A percentile compares a stretch with the other conserved stretches of the same genome.
Conservation (phyloP, 2,797 vertebrate species). For the Linurgus olivaceus region DNA sequence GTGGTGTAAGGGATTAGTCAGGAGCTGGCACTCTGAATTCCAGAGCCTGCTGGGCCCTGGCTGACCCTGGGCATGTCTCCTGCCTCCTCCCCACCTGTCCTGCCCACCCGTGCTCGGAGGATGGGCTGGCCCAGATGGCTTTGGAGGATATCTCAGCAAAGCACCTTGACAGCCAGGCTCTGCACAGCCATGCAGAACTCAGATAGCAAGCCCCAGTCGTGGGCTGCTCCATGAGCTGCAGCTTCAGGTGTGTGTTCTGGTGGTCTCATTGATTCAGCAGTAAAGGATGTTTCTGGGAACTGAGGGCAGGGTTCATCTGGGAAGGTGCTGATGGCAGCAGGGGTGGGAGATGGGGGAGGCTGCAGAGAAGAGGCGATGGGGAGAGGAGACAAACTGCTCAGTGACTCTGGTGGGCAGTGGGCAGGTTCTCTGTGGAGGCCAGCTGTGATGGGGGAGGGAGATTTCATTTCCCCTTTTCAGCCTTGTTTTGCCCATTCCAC, state of each 20-base stretch:
- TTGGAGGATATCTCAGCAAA: not conserved
- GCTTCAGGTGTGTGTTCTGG: not conserved
- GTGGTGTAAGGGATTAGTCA: not conserved
- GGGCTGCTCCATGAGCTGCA: not conserved
- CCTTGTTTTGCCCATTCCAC: not conserved
- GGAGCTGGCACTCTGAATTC: not conserved
- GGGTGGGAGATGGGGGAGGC: not conserved
- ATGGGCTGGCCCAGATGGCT: not conserved
- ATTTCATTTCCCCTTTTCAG: not conserved
- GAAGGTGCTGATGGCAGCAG: not conserved
- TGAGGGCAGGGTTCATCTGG: not conserved
- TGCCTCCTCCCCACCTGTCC: not conserved
- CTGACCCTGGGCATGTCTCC: not conserved
- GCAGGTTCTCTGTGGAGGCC: not conserved
- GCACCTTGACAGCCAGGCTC: not conserved
- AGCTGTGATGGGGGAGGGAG: not conserved
- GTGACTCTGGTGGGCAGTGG: not conserved
- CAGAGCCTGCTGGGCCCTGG: not conserved
- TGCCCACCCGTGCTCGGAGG: accelerated
- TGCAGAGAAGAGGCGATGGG: accelerated
- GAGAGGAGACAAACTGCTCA: not conserved
- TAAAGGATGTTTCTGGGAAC: not conserved
- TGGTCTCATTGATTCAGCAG: not conserved
- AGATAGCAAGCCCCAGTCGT: accelerated
- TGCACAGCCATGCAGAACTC: not conserved